These are phyloP conservation scores for Bombus soroeensis DNA, from an alignment of 1,140 invertebrate genomes.

Conservation along the genomic window DNA sequence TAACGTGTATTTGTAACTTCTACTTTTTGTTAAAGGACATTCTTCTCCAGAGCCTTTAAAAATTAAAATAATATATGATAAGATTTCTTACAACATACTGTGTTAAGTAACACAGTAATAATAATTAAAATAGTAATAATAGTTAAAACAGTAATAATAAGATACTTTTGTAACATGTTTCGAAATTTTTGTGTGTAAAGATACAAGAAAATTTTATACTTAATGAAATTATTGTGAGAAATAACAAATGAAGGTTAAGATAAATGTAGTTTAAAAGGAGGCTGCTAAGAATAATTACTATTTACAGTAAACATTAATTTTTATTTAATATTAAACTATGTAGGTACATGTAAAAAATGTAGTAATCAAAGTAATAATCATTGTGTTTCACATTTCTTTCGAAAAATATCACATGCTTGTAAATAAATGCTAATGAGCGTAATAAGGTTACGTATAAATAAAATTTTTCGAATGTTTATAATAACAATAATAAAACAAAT, in stretches of 20 bases:
- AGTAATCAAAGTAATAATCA: background rate
- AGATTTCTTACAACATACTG: background rate
- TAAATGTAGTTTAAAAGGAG: conserved; percentile 3
- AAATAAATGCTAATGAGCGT: background rate
- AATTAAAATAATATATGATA: conserved; percentile 37
- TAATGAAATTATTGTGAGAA: background rate
- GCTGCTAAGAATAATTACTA: background rate
- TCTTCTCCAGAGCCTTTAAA: conserved; percentile 75
- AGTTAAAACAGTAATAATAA: background rate
- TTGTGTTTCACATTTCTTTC: background rate
- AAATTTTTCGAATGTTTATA: conserved; percentile 1
- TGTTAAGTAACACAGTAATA: background rate
- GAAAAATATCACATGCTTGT: background rate
- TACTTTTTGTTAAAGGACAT: conserved; percentile 77
- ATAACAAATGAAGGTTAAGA: background rate
- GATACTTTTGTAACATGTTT: background rate
- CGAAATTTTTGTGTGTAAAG: background rate
- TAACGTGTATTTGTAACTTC: conserved; percentile 66
- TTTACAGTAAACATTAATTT: background rate
- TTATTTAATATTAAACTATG: background rate
- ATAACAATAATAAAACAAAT: background rate
- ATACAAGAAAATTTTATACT: background rate
- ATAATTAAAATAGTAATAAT: background rate
- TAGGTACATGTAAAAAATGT: background rate
- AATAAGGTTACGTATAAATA: conserved; percentile 21